Evolutionary conservation across 1,140 invertebrate species (phyloP), one percentile per base, ranked within the genome.

Genomic region (Eumaeus atala): DNA sequence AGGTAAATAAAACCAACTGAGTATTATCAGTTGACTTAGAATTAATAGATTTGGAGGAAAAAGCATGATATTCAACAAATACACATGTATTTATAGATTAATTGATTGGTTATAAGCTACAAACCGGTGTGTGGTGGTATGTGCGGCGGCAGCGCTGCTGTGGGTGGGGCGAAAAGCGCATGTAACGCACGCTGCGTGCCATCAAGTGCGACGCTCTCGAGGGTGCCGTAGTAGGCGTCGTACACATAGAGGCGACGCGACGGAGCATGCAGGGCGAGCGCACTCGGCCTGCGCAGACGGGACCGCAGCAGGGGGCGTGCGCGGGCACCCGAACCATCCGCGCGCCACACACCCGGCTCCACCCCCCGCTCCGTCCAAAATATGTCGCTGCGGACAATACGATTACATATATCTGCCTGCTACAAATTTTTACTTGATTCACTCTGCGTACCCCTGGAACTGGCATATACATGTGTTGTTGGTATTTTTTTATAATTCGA

Each of bases 261-360:
- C 6, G 62, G 59, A 11, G 56, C 56, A 0, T 33, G 93, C 52
- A 95, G 89, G 1, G 93, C 89, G 3, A 96, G 76, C 40, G 92
- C 92, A 14, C 89, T 90, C 0, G 93, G 91, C 77, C 92, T 89
- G 0, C 74, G 70, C 53, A 66, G 48, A 10, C 73, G 64, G 7
- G 64, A 48, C 8, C 42, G 48, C 42, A 68, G 53, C 51, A 67
- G 48, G 58, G 60, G 58, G 49, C 62, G 63, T 18, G 54, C 57
- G 33, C 8, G 58, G 10, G 40, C 47, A 35, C 74, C 77, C 48
- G 59, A 44, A 58, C 58, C 10, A 37, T 14, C 61, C 52, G 51
- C 52, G 48, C 59, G 52, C 59, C 56, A 53, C 54, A 78, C 51
- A 53, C 67, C 71, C 4, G 69, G 66, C 50, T 48, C 42, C 9